Conservation (phyloP, 2,797 vertebrate species). For the Lacerta bilineata region DNA sequence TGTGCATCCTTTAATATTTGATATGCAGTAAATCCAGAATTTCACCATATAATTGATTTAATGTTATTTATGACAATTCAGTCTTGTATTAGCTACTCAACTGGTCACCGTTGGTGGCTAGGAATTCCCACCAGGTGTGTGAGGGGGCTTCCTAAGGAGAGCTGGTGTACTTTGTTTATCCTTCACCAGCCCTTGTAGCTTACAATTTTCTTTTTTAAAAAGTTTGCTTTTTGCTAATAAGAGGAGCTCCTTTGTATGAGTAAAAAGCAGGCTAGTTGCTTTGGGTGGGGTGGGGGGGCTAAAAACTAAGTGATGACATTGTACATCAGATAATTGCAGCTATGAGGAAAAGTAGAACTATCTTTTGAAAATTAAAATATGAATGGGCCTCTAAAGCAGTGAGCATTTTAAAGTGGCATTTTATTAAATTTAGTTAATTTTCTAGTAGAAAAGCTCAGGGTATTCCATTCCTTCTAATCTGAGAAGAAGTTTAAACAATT, state of each 20-base stretch:
- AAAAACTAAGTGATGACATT: not conserved
- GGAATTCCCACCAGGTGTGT: not conserved
- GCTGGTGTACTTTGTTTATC: not conserved
- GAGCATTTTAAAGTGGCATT: conserved; percentile 33
- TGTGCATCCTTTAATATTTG: conserved; percentile 42
- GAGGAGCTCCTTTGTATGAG: too few species aligned
- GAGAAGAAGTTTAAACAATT: not conserved
- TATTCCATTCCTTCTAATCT: conserved; percentile 12
- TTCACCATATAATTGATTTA: conserved; percentile 1
- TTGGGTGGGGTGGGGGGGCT: not conserved
- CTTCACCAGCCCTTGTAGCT: not conserved
- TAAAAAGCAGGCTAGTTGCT: not conserved
- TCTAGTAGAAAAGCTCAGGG: not conserved
- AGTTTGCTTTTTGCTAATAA: too few species aligned
- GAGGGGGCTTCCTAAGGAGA: not conserved
- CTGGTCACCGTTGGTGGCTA: not conserved
- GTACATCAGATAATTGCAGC: not conserved
- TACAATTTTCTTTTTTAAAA: not conserved
- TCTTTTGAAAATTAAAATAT: conserved; percentile 6
- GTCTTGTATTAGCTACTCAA: not conserved
- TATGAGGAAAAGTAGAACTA: conserved; percentile 3
- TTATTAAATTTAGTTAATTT: conserved; percentile 35
- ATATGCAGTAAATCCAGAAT: not conserved
- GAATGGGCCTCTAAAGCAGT: not conserved
- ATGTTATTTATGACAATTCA: not conserved